A percentile compares a stretch with the other conserved stretches of the same genome.
Evolutionary conservation across 2,888 invertebrate genomes (phyloP).

Genomic region (Nomada fabriciana): DNA sequence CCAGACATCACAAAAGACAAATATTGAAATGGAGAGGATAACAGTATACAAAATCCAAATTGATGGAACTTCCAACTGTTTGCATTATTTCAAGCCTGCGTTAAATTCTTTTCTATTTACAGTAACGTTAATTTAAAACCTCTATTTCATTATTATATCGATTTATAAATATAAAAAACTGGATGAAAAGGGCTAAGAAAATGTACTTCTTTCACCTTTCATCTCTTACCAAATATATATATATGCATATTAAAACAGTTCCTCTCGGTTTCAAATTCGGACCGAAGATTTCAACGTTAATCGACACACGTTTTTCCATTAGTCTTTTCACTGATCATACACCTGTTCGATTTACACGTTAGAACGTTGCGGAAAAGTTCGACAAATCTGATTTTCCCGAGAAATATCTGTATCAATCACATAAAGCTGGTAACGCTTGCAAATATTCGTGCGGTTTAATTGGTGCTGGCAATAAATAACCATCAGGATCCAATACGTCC

Average conservation of each 20-base stretch:
- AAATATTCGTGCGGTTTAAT: conserved; percentile 86
- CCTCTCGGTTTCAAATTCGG: background rate
- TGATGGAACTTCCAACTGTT: too few relatives aligned
- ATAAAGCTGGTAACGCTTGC: conserved; percentile 85
- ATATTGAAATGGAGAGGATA: background rate
- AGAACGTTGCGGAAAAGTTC: too few relatives aligned
- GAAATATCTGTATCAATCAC: conserved; percentile 30
- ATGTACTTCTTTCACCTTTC: too few relatives aligned
- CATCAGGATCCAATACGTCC: conserved; percentile 88
- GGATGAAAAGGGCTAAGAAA: too few relatives aligned
- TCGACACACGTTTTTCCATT: background rate
- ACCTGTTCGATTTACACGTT: background rate
- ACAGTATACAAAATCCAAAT: too few relatives aligned
- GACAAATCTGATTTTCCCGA: background rate
- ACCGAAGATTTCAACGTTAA: background rate
- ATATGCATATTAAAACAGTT: background rate
- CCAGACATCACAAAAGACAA: conserved; percentile 2
- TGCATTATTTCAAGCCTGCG: too few relatives aligned
- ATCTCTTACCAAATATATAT: too few relatives aligned
- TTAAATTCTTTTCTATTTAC: too few relatives aligned
- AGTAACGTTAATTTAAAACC: too few relatives aligned
- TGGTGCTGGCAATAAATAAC: conserved; percentile 88
- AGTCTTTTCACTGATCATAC: background rate
- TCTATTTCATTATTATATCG: too few relatives aligned
- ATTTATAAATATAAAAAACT: too few relatives aligned